These are phyloP conservation scores for Chrysochloris asiatica DNA, from an alignment of 2,113 vertebrate genomes.

Conservation along the genomic window DNA sequence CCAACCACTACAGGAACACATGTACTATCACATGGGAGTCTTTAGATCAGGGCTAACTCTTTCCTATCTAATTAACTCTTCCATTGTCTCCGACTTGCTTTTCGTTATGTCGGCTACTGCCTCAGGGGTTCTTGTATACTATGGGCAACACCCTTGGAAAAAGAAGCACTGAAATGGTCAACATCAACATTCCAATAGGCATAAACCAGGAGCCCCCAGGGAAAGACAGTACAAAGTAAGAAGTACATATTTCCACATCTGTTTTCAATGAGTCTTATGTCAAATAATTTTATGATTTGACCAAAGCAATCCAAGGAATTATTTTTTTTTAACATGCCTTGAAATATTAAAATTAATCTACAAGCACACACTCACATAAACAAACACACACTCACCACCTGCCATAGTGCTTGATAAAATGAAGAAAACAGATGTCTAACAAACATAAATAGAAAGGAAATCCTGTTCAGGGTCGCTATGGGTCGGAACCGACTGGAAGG, in stretches of 20 bases:
- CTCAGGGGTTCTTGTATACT: conserved; percentile 12
- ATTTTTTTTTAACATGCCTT: conserved; percentile 83
- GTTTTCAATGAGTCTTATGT: conserved; percentile 86
- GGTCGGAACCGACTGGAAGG: conserved; percentile 12
- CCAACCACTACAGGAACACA: neutral
- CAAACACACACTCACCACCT: conserved; percentile 66
- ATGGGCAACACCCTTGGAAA: conserved; percentile 56
- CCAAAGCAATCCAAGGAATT: conserved; percentile 84
- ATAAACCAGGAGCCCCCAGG: conserved; percentile 70
- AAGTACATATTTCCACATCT: conserved; percentile 84
- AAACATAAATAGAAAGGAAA: conserved; percentile 32
- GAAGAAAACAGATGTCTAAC: conserved; percentile 29
- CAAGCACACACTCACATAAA: conserved; percentile 75
- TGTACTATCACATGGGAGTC: neutral
- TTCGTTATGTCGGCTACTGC: neutral
- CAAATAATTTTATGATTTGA: conserved; percentile 87
- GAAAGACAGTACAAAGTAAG: conserved; percentile 73
- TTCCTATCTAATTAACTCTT: neutral
- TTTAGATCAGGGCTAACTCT: neutral
- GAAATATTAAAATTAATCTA: conserved; percentile 84
- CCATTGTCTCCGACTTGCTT: neutral
- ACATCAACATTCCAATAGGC: conserved; percentile 81
- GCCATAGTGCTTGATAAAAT: conserved; percentile 46
- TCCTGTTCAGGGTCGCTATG: too few relatives aligned
- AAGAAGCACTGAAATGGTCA: conserved; percentile 44